phyloP scores from a whole-genome alignment of 2,888 invertebrate species.

The Gastracanthus pulcherrimus region DNA sequence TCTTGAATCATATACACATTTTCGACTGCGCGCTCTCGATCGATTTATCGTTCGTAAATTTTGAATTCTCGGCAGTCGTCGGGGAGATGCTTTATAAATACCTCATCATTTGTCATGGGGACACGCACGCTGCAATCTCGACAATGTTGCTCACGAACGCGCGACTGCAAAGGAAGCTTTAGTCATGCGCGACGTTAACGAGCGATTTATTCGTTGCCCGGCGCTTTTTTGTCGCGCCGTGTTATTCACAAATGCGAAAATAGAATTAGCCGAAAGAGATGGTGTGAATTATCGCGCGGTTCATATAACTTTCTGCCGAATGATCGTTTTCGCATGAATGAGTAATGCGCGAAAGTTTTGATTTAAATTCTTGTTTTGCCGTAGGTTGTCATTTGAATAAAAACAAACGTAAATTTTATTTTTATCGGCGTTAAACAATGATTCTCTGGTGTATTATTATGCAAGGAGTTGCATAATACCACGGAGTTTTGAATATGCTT shows the following conservation, averaged over 20 bases:
- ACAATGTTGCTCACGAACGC: neutral
- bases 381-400: too few relatives aligned
- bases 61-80: neutral
- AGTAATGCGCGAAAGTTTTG: too few relatives aligned
- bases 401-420: too few relatives aligned
- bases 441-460: too few relatives aligned
- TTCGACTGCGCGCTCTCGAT: neutral
- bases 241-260: neutral
- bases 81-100: constrained; percentile 3
- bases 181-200: neutral
- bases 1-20: neutral
- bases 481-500: too few relatives aligned
- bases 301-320: too few relatives aligned
- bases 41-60: neutral
- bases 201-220: neutral
- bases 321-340: too few relatives aligned
- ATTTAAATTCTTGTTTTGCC: too few relatives aligned
- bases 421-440: too few relatives aligned
- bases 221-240: neutral
- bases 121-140: neutral
- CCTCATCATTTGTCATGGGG: neutral
- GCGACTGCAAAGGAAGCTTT: neutral
- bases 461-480: too few relatives aligned
- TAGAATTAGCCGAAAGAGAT: neutral
- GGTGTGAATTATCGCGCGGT: neutral